Percentiles rank a stretch among this genome's conserved stretches.
Conservation (phyloP, 2,113 vertebrate species). For the Sus scrofa region T2T-Sscrofa CM000819.6:91582501-91583000, state of each 20-base stretch:
- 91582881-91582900: constrained; percentile 23
- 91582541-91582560: background rate
- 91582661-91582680: background rate
- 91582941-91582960: too few relatives aligned
- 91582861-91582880: background rate
- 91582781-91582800: background rate
- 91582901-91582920: background rate
- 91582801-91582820: background rate
- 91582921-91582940: background rate
- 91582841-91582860: background rate
- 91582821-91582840: background rate
- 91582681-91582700: background rate
- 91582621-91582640: background rate
- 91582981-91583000: background rate
- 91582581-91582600: background rate
- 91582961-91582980: background rate
- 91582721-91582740: background rate
- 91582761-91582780: background rate
- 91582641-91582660: background rate
- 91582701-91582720: background rate
- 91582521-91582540: background rate
- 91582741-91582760: background rate
- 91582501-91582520: background rate
- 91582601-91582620: background rate
- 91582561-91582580: background rate